phyloP scores from a whole-genome alignment of 2,797 vertebrate genomes.

The Octomys mimax region DNA sequence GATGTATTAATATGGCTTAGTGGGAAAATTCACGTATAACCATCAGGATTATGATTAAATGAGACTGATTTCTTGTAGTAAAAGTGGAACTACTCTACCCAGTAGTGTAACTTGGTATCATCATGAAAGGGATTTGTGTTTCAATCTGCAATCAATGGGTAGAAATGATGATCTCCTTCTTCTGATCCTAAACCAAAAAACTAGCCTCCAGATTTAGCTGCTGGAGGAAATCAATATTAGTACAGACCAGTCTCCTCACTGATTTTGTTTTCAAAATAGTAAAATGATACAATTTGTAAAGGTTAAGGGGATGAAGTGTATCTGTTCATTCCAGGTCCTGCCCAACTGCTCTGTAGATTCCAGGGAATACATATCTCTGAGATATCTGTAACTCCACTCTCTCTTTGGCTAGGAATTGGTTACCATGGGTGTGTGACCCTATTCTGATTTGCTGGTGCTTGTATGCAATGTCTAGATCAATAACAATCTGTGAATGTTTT shows the following conservation, averaged over 20 bases:
- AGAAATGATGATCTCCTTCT: conserved; percentile 20
- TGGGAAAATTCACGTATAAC: conserved; percentile 10
- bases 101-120: conserved; percentile 10
- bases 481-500: not conserved
- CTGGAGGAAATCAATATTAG: conserved; percentile 22
- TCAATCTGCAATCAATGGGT: not conserved
- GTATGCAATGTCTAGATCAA: not conserved
- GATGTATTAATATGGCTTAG: conserved; percentile 11
- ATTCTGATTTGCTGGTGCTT: not conserved
- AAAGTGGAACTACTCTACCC: conserved; percentile 18
- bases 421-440: not conserved
- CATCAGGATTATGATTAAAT: conserved; percentile 11
- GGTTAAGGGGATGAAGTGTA: not conserved
- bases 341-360: not conserved
- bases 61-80: not conserved
- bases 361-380: not conserved
- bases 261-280: not conserved
- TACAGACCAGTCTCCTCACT: not conserved
- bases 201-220: not conserved
- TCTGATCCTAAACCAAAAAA: conserved; percentile 46
- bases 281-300: not conserved
- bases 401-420: not conserved
- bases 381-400: not conserved
- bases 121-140: not conserved
- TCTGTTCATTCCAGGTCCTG: not conserved